phyloP scores from a whole-genome alignment of 2,113 vertebrate genomes.

The Sphaerodactylus townsendi region DNA sequence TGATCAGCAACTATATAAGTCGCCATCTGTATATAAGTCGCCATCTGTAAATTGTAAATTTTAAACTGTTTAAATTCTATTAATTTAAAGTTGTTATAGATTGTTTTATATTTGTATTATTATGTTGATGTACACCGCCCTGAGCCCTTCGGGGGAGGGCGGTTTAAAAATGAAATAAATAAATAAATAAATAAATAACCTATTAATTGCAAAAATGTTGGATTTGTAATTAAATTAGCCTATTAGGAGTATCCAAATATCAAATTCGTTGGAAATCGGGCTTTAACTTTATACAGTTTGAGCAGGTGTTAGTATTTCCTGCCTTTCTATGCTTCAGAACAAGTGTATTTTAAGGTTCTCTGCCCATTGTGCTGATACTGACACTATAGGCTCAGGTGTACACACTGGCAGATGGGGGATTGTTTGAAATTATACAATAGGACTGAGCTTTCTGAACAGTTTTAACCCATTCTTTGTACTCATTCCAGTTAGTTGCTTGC shows the following conservation, averaged over 20 bases:
- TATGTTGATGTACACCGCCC: too few relatives aligned
- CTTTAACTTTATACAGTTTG: conserved; percentile 24
- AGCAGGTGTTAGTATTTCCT: conserved; percentile 13
- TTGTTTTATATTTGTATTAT: too few relatives aligned
- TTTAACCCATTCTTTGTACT: conserved; percentile 25
- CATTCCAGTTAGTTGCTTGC: neutral
- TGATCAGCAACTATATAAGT: conserved; percentile 22
- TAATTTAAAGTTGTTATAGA: too few relatives aligned
- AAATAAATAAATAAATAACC: too few relatives aligned
- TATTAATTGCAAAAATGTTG: conserved; percentile 17
- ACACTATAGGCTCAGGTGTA: conserved; percentile 39
- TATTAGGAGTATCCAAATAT: conserved; percentile 27
- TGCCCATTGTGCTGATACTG: conserved; percentile 14
- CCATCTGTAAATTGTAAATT: too few relatives aligned
- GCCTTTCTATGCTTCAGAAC: conserved; percentile 27
- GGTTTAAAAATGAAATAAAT: too few relatives aligned
- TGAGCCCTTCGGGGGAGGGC: too few relatives aligned
- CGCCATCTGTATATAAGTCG: too few relatives aligned
- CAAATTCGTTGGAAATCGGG: conserved; percentile 36
- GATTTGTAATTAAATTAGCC: conserved; percentile 20
- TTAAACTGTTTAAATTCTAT: too few relatives aligned
- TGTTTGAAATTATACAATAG: conserved; percentile 47
- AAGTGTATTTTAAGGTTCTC: conserved; percentile 26
- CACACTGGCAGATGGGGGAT: conserved; percentile 14
- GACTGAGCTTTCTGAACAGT: conserved; percentile 40